phyloP scores from a whole-genome alignment of 2,113 vertebrate species.

The Channa argus region DNA sequence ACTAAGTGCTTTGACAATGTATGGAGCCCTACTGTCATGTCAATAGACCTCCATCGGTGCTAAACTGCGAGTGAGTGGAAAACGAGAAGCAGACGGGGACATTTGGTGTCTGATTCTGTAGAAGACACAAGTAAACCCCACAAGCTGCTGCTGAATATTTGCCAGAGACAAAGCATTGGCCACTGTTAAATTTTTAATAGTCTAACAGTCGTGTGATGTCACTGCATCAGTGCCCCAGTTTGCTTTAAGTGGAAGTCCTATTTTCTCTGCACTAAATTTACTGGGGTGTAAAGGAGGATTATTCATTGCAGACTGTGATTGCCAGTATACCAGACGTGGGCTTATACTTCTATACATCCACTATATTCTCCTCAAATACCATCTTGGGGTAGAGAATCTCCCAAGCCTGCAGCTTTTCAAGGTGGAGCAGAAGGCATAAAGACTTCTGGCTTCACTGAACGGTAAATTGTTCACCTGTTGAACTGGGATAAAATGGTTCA shows the following conservation, averaged over 20 bases:
- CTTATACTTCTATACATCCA: conserved; percentile 23
- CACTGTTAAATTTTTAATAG: conserved; percentile 64
- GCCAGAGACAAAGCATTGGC: conserved; percentile 51
- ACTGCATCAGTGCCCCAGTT: conserved; percentile 29
- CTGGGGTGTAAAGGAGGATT: conserved; percentile 24
- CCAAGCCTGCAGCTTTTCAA: conserved; percentile 53
- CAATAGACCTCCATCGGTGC: conserved; percentile 4
- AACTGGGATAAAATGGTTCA: conserved; percentile 49
- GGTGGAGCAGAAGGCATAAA: conserved; percentile 31
- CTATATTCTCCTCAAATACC: conserved; percentile 38
- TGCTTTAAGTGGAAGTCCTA: conserved; percentile 24
- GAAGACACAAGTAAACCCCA: conserved; percentile 57
- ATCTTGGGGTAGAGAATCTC: conserved; percentile 35
- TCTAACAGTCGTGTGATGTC: conserved; percentile 46
- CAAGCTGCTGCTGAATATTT: conserved; percentile 65
- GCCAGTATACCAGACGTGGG: conserved; percentile 34
- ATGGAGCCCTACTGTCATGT: conserved; percentile 17
- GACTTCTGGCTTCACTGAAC: conserved; percentile 38
- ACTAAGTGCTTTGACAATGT: conserved; percentile 6
- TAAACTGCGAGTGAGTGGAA: conserved; percentile 28
- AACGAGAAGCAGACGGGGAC: conserved; percentile 35
- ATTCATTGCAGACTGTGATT: conserved; percentile 29
- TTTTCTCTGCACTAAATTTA: background rate
- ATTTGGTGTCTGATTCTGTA: conserved; percentile 56
- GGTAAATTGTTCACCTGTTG: conserved; percentile 45